Conservation (phyloP, 2,113 vertebrate genomes). For the Aptenodytes forsteri region DNA sequence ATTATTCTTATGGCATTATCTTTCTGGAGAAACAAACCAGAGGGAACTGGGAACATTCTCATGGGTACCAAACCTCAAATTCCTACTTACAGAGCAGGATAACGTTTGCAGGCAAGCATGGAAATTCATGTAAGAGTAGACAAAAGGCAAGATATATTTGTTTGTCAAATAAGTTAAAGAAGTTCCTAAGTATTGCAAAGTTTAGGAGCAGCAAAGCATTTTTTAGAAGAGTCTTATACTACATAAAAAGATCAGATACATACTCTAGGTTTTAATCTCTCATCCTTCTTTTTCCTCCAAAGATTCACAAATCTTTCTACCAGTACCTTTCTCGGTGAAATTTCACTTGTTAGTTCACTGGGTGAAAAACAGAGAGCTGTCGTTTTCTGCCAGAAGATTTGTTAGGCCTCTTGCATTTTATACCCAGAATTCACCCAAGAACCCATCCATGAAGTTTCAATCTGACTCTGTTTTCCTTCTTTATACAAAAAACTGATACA, state of each 20-base stretch:
- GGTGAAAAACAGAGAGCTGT: slow-evolving; percentile 12
- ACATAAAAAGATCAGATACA: not conserved
- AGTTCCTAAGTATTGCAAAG: not conserved
- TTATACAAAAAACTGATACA: not conserved
- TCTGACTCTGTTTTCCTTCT: not conserved
- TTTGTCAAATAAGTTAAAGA: not conserved
- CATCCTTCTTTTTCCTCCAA: not conserved
- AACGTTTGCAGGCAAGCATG: not conserved
- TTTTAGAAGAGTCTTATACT: not conserved
- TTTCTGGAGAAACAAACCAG: not conserved
- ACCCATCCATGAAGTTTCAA: not conserved
- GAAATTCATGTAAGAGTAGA: not conserved
- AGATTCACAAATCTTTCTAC: not conserved
- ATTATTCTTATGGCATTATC: not conserved
- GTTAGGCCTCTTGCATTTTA: not conserved
- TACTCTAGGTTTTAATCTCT: not conserved
- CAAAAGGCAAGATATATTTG: not conserved
- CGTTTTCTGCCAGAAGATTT: slow-evolving; percentile 17
- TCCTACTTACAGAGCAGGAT: not conserved
- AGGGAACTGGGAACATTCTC: not conserved
- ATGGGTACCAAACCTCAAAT: not conserved
- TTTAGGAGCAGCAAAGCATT: not conserved
- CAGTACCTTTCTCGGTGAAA: not conserved
- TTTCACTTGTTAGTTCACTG: not conserved
- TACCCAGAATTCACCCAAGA: not conserved